Evolutionary conservation across 2,888 invertebrate species (phyloP).

Genomic region (Erebia ligea): DNA sequence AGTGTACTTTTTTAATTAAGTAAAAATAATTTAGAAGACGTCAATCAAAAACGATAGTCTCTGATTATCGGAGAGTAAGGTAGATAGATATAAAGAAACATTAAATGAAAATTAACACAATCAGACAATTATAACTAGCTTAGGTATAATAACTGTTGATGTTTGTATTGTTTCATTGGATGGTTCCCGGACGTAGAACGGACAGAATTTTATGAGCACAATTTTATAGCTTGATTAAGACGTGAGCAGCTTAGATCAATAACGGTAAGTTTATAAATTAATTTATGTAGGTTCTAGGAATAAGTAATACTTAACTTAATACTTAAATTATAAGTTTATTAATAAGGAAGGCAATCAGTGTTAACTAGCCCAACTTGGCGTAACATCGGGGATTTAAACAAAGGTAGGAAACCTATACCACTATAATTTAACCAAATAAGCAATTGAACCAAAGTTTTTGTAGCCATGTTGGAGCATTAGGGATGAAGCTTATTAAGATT

Average conservation of each 20-base stretch:
- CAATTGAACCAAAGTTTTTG: neutral
- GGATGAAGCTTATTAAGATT: neutral
- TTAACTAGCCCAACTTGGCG: no score
- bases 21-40: slow-evolving; percentile 21
- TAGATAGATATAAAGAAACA: slow-evolving; percentile 6
- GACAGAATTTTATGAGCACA: neutral
- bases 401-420: no score
- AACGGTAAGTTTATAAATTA: neutral
- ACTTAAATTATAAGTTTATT: no score
- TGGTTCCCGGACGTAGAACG: no score
- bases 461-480: neutral
- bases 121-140: neutral
- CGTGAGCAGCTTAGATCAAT: neutral
- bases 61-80: neutral
- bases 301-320: no score
- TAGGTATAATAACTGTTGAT: neutral
- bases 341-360: no score
- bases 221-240: neutral
- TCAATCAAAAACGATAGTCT: slow-evolving; percentile 12
- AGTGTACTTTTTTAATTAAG: neutral
- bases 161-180: neutral
- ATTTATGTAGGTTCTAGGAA: no score
- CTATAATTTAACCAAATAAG: neutral
- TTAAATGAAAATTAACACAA: slow-evolving; percentile 11
- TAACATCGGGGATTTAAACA: no score